phyloP scores from a whole-genome alignment of 2,113 vertebrate species.

The Meleagris gallopavo region DNA sequence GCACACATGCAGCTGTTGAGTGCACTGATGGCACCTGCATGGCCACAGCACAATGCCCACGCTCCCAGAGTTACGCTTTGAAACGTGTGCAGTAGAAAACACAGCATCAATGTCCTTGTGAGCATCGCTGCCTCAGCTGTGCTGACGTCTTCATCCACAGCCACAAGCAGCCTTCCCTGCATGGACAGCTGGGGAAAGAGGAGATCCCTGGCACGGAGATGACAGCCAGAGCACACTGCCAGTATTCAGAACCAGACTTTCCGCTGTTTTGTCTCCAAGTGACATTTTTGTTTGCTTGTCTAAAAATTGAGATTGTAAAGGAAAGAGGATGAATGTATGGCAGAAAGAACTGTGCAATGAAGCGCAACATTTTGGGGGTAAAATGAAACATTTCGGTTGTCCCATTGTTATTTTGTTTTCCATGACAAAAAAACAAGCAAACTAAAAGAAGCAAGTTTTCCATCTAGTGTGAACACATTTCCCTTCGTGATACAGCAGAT shows the following conservation, averaged over 20 bases:
- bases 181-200: neutral
- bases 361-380: neutral
- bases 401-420: neutral
- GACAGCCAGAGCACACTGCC: neutral
- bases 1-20: fast-evolving
- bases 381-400: neutral
- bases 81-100: fast-evolving
- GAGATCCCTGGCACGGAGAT: neutral
- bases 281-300: neutral
- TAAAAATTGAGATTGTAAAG: neutral
- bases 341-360: neutral
- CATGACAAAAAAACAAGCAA: too few relatives aligned
- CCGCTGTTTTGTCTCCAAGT: neutral
- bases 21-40: neutral
- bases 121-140: neutral
- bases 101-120: fast-evolving
- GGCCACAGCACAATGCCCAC: neutral
- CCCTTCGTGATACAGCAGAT: neutral
- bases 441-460: neutral
- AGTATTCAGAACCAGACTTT: neutral
- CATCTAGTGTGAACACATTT: neutral
- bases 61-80: fast-evolving
- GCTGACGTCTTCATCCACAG: neutral
- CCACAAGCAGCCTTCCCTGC: neutral
- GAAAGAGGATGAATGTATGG: neutral